phyloP scores from a whole-genome alignment of 2,113 vertebrate species.

The Pongo abelii region DNA sequence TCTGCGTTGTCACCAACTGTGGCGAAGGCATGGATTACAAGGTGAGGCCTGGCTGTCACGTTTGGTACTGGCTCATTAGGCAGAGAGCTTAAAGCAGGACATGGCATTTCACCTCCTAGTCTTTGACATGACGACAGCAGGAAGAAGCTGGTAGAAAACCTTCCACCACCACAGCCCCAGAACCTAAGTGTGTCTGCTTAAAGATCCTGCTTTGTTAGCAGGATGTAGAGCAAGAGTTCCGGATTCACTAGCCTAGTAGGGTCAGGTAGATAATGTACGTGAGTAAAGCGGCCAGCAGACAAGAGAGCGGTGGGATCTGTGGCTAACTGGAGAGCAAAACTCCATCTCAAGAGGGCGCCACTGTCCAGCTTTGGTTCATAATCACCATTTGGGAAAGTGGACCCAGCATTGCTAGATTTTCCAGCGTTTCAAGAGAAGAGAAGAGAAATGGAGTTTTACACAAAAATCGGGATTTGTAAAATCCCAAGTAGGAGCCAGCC shows the following conservation, averaged over 20 bases:
- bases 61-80: rapidly evolving
- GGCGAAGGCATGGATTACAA: slow-evolving; percentile 99
- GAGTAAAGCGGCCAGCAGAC: rapidly evolving
- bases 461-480: background rate
- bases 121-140: background rate
- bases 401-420: background rate
- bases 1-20: slow-evolving; percentile 98
- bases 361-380: rapidly evolving
- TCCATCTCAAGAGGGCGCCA: rapidly evolving
- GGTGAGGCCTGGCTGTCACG: slow-evolving; percentile 81
- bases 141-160: rapidly evolving
- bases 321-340: background rate
- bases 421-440: background rate
- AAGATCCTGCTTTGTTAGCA: background rate
- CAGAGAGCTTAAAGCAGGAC: background rate
- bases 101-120: rapidly evolving
- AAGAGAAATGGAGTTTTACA: background rate
- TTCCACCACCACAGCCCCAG: rapidly evolving
- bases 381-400: background rate
- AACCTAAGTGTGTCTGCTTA: rapidly evolving
- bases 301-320: background rate
- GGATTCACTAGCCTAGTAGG: rapidly evolving
- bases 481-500: background rate
- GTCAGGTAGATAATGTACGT: rapidly evolving
- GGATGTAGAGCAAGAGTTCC: background rate